phyloP scores from a whole-genome alignment of 2,888 invertebrate species.

The Parnassius orleans region DNA sequence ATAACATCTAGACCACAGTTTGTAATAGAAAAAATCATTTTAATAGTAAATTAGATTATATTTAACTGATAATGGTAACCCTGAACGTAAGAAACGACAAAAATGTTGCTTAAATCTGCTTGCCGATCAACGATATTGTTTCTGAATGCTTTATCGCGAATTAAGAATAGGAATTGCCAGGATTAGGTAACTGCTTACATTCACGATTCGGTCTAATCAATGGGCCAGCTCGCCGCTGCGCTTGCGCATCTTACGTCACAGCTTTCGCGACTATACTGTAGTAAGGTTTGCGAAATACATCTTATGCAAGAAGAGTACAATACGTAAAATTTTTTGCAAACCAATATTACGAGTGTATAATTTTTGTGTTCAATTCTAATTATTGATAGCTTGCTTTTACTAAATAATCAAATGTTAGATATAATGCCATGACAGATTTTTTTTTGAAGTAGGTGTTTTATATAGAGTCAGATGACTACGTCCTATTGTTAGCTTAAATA shows the following conservation, averaged over 20 bases:
- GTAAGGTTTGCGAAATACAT: conserved; percentile 66
- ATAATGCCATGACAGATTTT: no score
- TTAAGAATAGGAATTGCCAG: conserved; percentile 42
- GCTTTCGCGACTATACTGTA: conserved; percentile 61
- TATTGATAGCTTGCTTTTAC: not conserved
- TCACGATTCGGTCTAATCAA: conserved; percentile 68
- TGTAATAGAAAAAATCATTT: no score
- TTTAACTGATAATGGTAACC: no score
- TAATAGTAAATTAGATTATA: no score
- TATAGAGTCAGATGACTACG: no score
- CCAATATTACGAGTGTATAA: conserved; percentile 43
- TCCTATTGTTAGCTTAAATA: no score
- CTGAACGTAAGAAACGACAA: not conserved
- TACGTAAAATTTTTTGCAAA: conserved; percentile 56
- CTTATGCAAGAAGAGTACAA: conserved; percentile 67
- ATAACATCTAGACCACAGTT: no score
- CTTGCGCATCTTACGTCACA: conserved; percentile 62
- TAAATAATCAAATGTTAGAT: no score
- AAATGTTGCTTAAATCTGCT: not conserved
- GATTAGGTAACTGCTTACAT: conserved; percentile 68
- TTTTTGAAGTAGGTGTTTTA: no score
- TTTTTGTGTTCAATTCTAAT: not conserved
- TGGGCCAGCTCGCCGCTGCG: conserved; percentile 51
- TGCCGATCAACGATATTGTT: conserved; percentile 1
- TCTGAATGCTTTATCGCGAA: conserved; percentile 25